Evolutionary conservation across 2,113 vertebrate species (phyloP).

Genomic region (Oryzias melastigma): DNA sequence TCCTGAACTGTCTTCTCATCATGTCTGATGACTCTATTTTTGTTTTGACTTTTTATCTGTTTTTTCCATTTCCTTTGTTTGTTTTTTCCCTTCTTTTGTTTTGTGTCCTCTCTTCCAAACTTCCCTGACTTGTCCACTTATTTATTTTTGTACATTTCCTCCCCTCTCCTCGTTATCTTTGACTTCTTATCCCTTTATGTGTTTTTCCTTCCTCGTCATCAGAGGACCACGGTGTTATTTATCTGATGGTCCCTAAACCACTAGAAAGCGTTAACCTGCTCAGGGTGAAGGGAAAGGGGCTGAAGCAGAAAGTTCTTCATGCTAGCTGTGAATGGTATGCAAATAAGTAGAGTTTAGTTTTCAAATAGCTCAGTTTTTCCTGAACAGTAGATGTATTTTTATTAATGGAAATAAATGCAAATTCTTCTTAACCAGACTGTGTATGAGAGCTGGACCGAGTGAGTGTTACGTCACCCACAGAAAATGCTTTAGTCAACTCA

Average conservation of each 20-base stretch:
- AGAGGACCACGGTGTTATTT: constrained; percentile 91
- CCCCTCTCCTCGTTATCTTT: not conserved
- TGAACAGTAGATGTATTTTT: not conserved
- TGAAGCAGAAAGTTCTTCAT: constrained; percentile 88
- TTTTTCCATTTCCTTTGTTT: constrained; percentile 2
- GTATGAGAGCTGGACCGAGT: no score
- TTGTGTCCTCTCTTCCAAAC: not conserved
- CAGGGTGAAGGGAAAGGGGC: constrained; percentile 89
- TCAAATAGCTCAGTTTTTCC: not conserved
- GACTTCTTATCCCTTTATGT: constrained; percentile 15
- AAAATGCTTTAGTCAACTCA: no score
- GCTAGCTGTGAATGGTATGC: constrained; percentile 86
- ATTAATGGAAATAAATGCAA: no score
- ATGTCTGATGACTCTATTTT: constrained; percentile 14
- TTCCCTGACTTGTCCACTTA: not conserved
- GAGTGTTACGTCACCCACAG: no score
- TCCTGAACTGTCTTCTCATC: constrained; percentile 6
- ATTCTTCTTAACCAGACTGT: no score
- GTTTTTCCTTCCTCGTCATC: constrained; percentile 56
- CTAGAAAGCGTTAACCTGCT: constrained; percentile 89
- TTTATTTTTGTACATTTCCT: not conserved
- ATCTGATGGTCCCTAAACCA: constrained; percentile 90
- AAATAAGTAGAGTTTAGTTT: not conserved
- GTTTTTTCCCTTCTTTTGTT: not conserved
- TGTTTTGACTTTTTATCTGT: constrained; percentile 16